Conservation (phyloP, 2,888 invertebrate genomes). For the Ophion costatus region DNA sequence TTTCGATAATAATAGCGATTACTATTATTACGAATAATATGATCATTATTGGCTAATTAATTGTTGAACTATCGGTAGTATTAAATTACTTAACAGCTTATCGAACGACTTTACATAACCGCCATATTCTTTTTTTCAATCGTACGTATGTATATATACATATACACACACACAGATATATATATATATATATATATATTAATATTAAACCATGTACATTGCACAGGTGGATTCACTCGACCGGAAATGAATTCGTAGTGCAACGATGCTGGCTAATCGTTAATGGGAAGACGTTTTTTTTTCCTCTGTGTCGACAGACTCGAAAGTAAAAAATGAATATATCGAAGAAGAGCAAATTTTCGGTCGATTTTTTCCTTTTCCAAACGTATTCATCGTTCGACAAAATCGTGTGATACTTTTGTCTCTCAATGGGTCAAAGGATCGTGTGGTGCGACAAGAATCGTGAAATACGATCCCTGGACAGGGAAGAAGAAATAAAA, state of each 20-base stretch:
- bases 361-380: background rate
- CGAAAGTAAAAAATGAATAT: background rate
- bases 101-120: conserved; percentile 61
- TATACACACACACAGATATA: conserved; percentile 8
- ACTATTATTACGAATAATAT: conserved; percentile 22
- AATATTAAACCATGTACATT: conserved; percentile 14
- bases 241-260: conserved; percentile 31
- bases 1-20: conserved; percentile 31
- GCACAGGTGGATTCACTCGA: conserved; percentile 11
- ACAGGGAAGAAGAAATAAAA: background rate
- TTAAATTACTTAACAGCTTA: conserved; percentile 73
- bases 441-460: background rate
- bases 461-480: background rate
- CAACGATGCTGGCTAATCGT: conserved; percentile 50
- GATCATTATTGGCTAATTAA: conserved; percentile 28
- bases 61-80: conserved; percentile 65
- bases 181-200: conserved; percentile 7
- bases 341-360: background rate
- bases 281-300: conserved; percentile 61
- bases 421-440: background rate
- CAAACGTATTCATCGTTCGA: background rate
- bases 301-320: conserved; percentile 20
- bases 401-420: background rate
- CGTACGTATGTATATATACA: background rate
- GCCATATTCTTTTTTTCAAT: conserved; percentile 29